phyloP scores from a whole-genome alignment of 2,888 invertebrate species.

The Priapulus caudatus region DNA sequence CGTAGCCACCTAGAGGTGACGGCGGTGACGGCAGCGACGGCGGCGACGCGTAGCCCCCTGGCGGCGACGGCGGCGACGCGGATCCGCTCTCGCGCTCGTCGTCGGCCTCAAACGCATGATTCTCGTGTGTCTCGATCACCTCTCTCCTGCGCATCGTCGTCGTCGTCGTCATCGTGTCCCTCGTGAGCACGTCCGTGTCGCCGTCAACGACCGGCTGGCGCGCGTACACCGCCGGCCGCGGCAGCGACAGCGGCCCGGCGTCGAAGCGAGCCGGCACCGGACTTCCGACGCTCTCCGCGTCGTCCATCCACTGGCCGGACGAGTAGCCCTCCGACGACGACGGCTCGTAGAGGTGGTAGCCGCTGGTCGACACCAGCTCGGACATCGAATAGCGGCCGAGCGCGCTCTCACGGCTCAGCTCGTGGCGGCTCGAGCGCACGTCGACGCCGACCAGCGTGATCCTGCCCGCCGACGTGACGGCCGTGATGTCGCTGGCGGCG shows the following conservation, averaged over 20 bases:
- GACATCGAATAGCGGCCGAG: neutral
- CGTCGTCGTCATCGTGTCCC: neutral
- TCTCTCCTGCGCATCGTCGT: neutral
- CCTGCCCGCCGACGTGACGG: neutral
- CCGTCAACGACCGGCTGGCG: neutral
- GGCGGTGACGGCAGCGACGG: neutral
- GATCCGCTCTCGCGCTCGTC: neutral
- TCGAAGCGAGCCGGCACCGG: neutral
- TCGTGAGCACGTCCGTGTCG: neutral
- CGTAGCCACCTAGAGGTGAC: too few relatives aligned
- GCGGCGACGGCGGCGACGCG: too few relatives aligned
- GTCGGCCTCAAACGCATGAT: neutral
- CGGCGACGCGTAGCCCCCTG: neutral
- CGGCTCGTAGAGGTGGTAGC: neutral
- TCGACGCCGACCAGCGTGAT: neutral
- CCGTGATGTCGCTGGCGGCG: neutral
- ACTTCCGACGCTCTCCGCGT: neutral
- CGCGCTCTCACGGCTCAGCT: neutral
- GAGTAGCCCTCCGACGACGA: neutral
- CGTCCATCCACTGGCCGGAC: neutral
- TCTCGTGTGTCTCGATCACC: neutral
- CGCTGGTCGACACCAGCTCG: neutral
- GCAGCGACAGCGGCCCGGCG: conserved; percentile 3
- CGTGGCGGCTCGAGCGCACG: neutral
- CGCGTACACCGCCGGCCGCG: neutral